Base-by-base conservation (phyloP, 2,797 vertebrate genomes). In the Falco biarmicus region DNA sequence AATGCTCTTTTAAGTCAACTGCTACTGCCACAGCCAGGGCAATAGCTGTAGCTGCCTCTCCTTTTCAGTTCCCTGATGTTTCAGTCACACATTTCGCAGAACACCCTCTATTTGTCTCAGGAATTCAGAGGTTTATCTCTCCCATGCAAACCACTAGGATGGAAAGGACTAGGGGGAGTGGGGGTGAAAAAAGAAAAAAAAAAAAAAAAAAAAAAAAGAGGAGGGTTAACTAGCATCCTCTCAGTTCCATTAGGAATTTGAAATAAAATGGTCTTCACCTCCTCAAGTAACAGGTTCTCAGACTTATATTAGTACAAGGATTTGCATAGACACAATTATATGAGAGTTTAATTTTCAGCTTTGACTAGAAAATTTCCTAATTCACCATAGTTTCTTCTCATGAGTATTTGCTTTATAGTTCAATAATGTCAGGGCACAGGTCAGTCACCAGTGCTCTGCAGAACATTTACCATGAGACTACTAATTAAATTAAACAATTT, bases 401-500 rank as follows among this genome's bases (percentile, higher is more conserved):
- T 64, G 91, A 61, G 90, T 70, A 88, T 96, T 96, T 92, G 77
- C 63, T 95, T 96, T 95, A 93, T 86, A 96, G 94, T 92, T 94
- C 90, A 96, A 73, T 91, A 94, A 97, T 96, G 87, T 96, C 95
- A 97, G 94, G 90, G 91, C 95, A 97, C 82, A 91, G 95, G 96
- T 97, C 96, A 97, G 76, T 95, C 92, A 94, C 90, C 66, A 81
- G 82, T 88, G 89, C 87, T 95, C 90, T 92, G 92, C 95, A 97
- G 96, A 97, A 98, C 97, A 98, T 98, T 97, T 95, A 93, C 90
- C 95, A 90, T 84, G 93, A 92, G 95, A 90, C 83, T 90, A 61
- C 90, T 97, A 97, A 98, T 98, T 97, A 97, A 97, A 98, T 92
- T 93, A 93, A 96, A 88, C 97, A 87, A 90, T 96, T 96, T 96